Percentiles rank a stretch among this genome's conserved stretches.
Conservation (phyloP, 2,888 invertebrate species). For the Leptarthrus brevirostris region DNA sequence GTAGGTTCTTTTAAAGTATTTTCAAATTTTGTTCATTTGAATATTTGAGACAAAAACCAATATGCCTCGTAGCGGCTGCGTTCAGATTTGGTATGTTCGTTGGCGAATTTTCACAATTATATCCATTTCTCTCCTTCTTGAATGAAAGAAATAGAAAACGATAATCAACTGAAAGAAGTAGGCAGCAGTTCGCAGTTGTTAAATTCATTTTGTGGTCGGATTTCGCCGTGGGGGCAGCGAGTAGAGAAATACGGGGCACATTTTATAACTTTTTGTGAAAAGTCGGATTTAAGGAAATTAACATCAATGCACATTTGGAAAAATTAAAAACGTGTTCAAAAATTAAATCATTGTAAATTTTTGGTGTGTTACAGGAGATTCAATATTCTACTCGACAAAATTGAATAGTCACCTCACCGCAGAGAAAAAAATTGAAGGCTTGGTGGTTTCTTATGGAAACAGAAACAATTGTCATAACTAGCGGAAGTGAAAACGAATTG, state of each 20-base stretch:
- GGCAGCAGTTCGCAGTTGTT: slow-evolving; percentile 5
- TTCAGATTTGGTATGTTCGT: too few relatives aligned
- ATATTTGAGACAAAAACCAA: too few relatives aligned
- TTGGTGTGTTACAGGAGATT: not conserved
- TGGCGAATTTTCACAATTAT: too few relatives aligned
- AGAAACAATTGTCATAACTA: slow-evolving; percentile 59
- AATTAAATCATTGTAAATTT: slow-evolving; percentile 24
- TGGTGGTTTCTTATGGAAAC: slow-evolving; percentile 37
- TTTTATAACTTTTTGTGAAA: not conserved
- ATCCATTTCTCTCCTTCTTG: too few relatives aligned
- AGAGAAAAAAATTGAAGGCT: not conserved
- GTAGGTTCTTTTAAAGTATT: too few relatives aligned
- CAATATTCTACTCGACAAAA: too few relatives aligned
- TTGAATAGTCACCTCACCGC: too few relatives aligned
- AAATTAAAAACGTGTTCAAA: not conserved
- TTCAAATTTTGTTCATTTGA: too few relatives aligned
- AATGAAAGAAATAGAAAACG: too few relatives aligned
- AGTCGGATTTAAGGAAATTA: not conserved
- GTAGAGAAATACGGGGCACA: slow-evolving; percentile 3
- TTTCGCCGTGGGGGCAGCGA: slow-evolving; percentile 12
- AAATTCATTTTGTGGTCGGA: slow-evolving; percentile 8
- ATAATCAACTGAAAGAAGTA: too few relatives aligned
- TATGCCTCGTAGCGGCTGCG: too few relatives aligned
- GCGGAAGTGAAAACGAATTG: slow-evolving; percentile 58
- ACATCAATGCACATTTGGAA: not conserved